Evolutionary conservation across 2,113 vertebrate genomes (phyloP), one percentile per base, ranked within the genome.

Genomic region (Aspidoscelis tigris): DNA sequence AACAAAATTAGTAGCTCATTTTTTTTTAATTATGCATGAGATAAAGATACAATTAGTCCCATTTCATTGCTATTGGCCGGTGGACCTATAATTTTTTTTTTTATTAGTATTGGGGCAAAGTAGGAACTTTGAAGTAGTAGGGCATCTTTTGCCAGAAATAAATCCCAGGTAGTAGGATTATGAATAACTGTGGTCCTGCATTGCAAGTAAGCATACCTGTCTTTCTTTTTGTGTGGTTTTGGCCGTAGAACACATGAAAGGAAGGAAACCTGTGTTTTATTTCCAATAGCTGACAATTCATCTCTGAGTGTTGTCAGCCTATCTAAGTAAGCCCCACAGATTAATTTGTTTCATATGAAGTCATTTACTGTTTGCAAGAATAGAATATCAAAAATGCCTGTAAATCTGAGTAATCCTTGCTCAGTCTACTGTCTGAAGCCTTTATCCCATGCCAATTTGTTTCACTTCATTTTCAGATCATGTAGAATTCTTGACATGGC

Each of bases 31-130:
- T 78, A 85, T 89, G 89, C 87, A 85, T 89, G 86, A 71, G 78
- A 84, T 90, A 82, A 91, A 87, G 89, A 85, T 86, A 89, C 3
- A 85, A 80, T 83, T 82, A 88, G 84, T 84, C 86, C 83, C 80
- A 75, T 88, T 87, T 90, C 92, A 90, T 93, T 93, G 84, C 84
- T 90, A 69, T 47, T 90, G 88, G 89, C 91, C 88, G 92, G 88
- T 88, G 84, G 84, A 91, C 86, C 91, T 91, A 83, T 78, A 82
- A 86, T 24, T 92, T 93, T 33, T 93, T 33, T 33, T 33, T 93
- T 93, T 90, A 93, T 90, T 90, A 89, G 80, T 77, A 86, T 71
- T 87, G 80, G 88, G 88, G 89, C 91, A 92, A 93, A 84, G 81
- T 79, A 21, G 82, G 89, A 39, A 89, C 84, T 93, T 92, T 94